These are phyloP conservation scores for Conistra vaccinii DNA, from an alignment of 2,888 invertebrate genomes.

Conservation along the genomic window DNA sequence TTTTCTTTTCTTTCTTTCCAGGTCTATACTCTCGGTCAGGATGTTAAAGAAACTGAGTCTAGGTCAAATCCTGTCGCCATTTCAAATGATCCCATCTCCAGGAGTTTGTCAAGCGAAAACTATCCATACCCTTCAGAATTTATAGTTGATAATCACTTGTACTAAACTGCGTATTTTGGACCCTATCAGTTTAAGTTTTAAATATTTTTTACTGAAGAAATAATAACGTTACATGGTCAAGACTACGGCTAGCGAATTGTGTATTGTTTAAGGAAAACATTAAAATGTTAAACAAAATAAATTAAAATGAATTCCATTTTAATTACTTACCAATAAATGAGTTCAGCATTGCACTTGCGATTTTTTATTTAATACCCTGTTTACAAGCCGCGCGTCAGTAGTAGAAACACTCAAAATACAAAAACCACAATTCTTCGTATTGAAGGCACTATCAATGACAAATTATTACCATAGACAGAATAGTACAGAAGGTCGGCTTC, in stretches of 20 bases:
- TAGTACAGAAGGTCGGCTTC: neutral
- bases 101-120: conserved; percentile 9
- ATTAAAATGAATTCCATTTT: conserved; percentile 9
- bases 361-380: neutral
- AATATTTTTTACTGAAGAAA: neutral
- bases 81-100: conserved; percentile 11
- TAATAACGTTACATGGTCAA: neutral
- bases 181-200: neutral
- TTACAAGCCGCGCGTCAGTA: neutral
- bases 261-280: neutral
- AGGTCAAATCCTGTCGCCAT: neutral
- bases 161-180: neutral
- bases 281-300: too few species aligned
- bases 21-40: conserved; percentile 1
- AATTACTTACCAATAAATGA: neutral
- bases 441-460: neutral
- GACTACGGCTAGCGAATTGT: neutral
- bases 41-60: neutral
- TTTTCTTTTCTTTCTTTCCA: neutral
- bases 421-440: neutral
- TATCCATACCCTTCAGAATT: conserved; percentile 8
- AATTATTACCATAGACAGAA: neutral
- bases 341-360: neutral
- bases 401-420: neutral
- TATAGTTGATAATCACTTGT: conserved; percentile 14